These are phyloP conservation scores for Drosophila anomalipes DNA, from an alignment of 2,888 invertebrate genomes.

Conservation along the genomic window DNA sequence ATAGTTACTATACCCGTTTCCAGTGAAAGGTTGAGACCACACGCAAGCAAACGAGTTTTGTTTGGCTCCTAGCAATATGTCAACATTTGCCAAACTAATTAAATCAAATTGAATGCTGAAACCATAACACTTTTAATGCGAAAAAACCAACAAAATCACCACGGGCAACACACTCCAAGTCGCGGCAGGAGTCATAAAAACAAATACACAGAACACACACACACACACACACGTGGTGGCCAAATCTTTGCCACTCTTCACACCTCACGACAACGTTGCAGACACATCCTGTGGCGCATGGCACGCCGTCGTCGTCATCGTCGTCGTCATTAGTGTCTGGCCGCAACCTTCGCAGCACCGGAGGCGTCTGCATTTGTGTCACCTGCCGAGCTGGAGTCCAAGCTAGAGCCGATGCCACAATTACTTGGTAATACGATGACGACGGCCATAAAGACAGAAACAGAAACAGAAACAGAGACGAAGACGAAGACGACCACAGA, in stretches of 20 bases:
- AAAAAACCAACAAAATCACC: constrained; percentile 76
- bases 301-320: constrained; percentile 62
- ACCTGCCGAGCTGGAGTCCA: constrained; percentile 64
- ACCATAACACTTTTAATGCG: constrained; percentile 64
- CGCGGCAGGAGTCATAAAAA: constrained; percentile 67
- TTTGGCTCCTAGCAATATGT: constrained; percentile 46
- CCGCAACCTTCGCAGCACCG: constrained; percentile 28
- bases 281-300: constrained; percentile 82
- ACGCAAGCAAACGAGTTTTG: constrained; percentile 9
- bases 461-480: constrained; percentile 6
- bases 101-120: constrained; percentile 65
- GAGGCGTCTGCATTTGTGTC: constrained; percentile 66
- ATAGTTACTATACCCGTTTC: constrained; percentile 26
- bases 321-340: constrained; percentile 71
- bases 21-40: constrained; percentile 49
- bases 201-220: constrained; percentile 36
- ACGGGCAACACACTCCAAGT: constrained; percentile 52
- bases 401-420: constrained; percentile 68
- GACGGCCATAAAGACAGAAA: constrained; percentile 10
- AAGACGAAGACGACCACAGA: constrained; percentile 64
- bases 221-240: constrained; percentile 7
- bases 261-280: constrained; percentile 65
- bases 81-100: constrained; percentile 69
- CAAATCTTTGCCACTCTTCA: constrained; percentile 55
- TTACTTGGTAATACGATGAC: constrained; percentile 70